A percentile compares a stretch with the other conserved stretches of the same genome.
Conservation (phyloP, 2,797 vertebrate species). For the Alcedo quadribrachys region DNA sequence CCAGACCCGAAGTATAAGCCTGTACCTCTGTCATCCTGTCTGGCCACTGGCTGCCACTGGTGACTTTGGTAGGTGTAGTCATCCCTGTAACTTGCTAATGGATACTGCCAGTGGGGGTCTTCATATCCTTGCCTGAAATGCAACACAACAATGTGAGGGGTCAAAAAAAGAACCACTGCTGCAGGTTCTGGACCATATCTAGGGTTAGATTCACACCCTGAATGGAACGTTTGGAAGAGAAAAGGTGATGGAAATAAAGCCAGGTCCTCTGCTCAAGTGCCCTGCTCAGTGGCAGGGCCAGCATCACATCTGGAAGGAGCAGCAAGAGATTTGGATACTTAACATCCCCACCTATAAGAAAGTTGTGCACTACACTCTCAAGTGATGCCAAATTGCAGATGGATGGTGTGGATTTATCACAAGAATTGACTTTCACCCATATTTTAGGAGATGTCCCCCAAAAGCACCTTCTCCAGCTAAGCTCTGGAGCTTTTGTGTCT, state of each 20-base stretch:
- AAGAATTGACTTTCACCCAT: background rate
- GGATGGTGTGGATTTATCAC: background rate
- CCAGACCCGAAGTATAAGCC: background rate
- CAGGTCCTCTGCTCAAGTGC: background rate
- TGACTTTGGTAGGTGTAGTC: constrained; percentile 59
- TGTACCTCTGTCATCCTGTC: constrained; percentile 71
- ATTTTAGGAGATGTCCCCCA: background rate
- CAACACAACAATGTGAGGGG: background rate
- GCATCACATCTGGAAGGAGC: background rate
- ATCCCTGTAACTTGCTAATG: constrained; percentile 69
- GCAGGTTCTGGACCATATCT: background rate
- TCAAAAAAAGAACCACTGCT: background rate
- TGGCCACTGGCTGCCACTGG: background rate
- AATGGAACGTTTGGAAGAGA: background rate
- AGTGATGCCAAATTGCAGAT: background rate
- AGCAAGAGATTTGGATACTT: background rate
- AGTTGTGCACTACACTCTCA: background rate
- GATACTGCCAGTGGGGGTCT: constrained; percentile 69
- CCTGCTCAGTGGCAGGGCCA: background rate
- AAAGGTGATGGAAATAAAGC: background rate
- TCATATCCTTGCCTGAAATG: constrained; percentile 82
- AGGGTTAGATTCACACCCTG: background rate
- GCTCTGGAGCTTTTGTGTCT: background rate
- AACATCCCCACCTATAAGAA: background rate
- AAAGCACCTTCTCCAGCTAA: background rate